Percentiles rank a stretch among this genome's conserved stretches.
Evolutionary conservation across 2,797 vertebrate species (phyloP).

Genomic region (Sebastes trivittatus): DNA sequence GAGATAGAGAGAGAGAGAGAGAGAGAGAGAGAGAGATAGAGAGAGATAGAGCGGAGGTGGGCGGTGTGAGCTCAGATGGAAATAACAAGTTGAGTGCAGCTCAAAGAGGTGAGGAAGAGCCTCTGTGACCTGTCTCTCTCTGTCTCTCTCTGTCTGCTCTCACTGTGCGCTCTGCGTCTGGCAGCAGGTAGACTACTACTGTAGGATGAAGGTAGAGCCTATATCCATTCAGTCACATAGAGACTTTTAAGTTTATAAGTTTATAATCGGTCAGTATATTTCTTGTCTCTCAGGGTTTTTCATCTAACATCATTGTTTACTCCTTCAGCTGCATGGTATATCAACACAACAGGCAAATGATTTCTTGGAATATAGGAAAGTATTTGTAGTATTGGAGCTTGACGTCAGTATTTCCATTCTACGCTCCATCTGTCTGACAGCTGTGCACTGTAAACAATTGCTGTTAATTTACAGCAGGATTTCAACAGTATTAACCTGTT

Average conservation of each 20-base stretch:
- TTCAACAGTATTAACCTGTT: too few species aligned
- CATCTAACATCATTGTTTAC: background rate
- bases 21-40: background rate
- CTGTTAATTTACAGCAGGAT: too few species aligned
- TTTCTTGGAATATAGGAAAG: background rate
- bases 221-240: background rate
- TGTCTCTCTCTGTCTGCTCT: background rate
- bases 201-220: background rate
- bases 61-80: slow-evolving; percentile 45
- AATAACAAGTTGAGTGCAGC: slow-evolving; percentile 46
- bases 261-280: background rate
- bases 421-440: too few species aligned
- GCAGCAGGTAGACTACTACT: background rate
- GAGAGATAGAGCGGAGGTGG: slow-evolving; percentile 31
- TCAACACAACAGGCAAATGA: background rate
- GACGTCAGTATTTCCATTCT: too few species aligned
- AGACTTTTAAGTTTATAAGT: too few species aligned
- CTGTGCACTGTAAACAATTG: too few species aligned
- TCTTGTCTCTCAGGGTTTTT: background rate
- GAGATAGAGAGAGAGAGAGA: background rate
- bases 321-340: background rate
- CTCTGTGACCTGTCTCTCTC: background rate
- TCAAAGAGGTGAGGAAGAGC: slow-evolving; percentile 29
- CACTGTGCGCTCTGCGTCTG: background rate
- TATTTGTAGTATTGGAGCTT: too few species aligned